phyloP scores from a whole-genome alignment of 2,113 vertebrate genomes.

The Proteles cristata region DNA sequence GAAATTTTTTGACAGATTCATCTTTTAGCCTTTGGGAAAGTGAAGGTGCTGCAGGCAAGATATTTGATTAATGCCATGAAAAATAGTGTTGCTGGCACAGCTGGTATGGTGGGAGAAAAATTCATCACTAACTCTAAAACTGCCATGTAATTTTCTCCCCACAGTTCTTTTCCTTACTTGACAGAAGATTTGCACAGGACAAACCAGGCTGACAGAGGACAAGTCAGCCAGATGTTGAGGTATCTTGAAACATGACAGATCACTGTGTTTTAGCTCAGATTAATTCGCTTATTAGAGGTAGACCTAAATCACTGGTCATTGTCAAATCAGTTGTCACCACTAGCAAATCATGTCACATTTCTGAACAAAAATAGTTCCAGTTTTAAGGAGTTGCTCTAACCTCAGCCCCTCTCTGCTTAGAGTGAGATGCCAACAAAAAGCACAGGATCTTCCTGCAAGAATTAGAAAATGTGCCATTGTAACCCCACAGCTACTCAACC shows the following conservation, averaged over 20 bases:
- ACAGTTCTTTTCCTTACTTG: constrained; percentile 87
- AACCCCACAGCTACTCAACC: not conserved
- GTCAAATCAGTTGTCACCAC: constrained; percentile 92
- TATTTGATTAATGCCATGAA: constrained; percentile 91
- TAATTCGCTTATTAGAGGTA: constrained; percentile 94
- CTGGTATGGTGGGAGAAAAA: constrained; percentile 91
- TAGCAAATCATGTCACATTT: constrained; percentile 88
- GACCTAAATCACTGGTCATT: constrained; percentile 92
- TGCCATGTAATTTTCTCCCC: constrained; percentile 89
- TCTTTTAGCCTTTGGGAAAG: constrained; percentile 89
- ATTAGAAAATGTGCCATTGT: not conserved
- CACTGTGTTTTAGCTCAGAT: constrained; percentile 94
- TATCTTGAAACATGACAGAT: constrained; percentile 94
- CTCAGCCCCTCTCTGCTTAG: constrained; percentile 63
- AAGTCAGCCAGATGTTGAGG: constrained; percentile 94
- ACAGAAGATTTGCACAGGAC: constrained; percentile 95
- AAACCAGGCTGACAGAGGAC: constrained; percentile 94
- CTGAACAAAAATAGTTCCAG: constrained; percentile 85
- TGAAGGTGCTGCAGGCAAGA: constrained; percentile 89
- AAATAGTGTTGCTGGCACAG: constrained; percentile 92
- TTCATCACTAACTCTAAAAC: constrained; percentile 91
- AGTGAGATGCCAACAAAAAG: constrained; percentile 68
- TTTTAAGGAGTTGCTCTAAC: constrained; percentile 80
- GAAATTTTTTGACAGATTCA: constrained; percentile 90
- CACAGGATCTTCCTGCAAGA: constrained; percentile 31